Evolutionary conservation across 1,140 invertebrate genomes (phyloP).

Genomic region (Drosophila suzukii): DNA sequence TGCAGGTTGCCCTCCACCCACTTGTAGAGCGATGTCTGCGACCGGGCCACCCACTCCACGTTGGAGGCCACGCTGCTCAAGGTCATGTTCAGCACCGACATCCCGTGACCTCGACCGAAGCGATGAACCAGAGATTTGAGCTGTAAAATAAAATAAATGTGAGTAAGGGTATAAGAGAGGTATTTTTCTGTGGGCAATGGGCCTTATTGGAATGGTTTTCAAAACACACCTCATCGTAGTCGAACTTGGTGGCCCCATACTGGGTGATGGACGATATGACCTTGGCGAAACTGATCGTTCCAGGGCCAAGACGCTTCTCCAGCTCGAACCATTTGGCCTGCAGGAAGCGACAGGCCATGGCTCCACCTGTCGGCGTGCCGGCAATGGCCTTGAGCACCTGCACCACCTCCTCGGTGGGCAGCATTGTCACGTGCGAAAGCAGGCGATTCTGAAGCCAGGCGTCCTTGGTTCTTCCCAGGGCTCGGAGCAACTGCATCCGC

Average conservation of each 20-base stretch:
- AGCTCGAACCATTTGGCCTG: constrained; percentile 90
- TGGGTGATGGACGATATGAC: constrained; percentile 89
- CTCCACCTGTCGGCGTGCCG: constrained; percentile 88
- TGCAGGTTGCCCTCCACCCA: constrained; percentile 83
- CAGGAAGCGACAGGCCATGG: constrained; percentile 91
- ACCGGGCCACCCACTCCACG: constrained; percentile 83
- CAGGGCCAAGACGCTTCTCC: constrained; percentile 88
- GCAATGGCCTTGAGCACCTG: constrained; percentile 89
- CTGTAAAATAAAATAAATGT: constrained; percentile 21
- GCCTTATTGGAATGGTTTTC: not conserved
- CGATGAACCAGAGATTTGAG: constrained; percentile 82
- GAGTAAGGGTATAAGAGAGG: no score
- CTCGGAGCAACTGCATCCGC: constrained; percentile 88
- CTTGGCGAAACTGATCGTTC: constrained; percentile 88
- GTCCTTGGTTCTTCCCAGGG: constrained; percentile 88
- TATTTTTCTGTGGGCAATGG: not conserved
- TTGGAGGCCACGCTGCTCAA: constrained; percentile 83
- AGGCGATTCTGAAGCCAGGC: constrained; percentile 90
- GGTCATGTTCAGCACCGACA: constrained; percentile 83
- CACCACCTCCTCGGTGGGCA: constrained; percentile 89
- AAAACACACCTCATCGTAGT: constrained; percentile 88
- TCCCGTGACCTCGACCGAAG: constrained; percentile 82
- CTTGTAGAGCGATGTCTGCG: constrained; percentile 81
- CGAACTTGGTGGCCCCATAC: constrained; percentile 89
- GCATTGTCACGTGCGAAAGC: constrained; percentile 88